phyloP scores from a whole-genome alignment of 30 jellyfish, hydroid and myxozoan species.

The Euphysa ruthae region DNA sequence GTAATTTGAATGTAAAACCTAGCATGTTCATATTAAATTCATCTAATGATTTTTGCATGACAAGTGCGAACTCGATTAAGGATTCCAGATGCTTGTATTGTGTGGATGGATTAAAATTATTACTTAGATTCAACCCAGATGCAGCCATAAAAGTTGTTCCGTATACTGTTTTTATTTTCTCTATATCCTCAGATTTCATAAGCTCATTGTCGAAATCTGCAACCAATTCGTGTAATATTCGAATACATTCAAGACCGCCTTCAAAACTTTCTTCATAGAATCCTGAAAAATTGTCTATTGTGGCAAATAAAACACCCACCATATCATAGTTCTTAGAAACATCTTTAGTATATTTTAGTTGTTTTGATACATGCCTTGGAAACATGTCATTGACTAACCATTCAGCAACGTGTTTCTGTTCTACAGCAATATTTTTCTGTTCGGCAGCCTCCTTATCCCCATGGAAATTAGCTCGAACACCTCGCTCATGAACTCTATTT shows the following conservation, averaged over 20 bases:
- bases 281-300: conserved; percentile 82
- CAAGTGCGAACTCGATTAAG: conserved; percentile 62
- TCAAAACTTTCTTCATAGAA: conserved; percentile 86
- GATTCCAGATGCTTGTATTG: conserved; percentile 58
- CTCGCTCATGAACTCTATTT: conserved; percentile 84
- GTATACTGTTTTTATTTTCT: conserved; percentile 82
- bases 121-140: conserved; percentile 55
- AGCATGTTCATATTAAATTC: conserved; percentile 88
- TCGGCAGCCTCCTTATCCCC: conserved; percentile 98
- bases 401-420: conserved; percentile 94
- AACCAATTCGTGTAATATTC: conserved; percentile 82
- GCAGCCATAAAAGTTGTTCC: conserved; percentile 99
- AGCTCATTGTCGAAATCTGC: conserved; percentile 93
- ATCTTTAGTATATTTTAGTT: conserved; percentile 59
- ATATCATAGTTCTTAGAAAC: conserved; percentile 85
- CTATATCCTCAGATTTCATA: conserved; percentile 78
- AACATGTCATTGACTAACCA: conserved; percentile 80
- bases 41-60: conserved; percentile 59
- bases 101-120: conserved; percentile 17
- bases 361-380: conserved; percentile 96
- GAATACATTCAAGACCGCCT: conserved; percentile 93
- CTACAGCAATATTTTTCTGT: conserved; percentile 76
- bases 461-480: conserved; percentile 88
- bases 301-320: conserved; percentile 87
- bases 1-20: conserved; percentile 61